Conservation (phyloP, 2,797 vertebrate species). For the Microctenopoma lineatum region DNA sequence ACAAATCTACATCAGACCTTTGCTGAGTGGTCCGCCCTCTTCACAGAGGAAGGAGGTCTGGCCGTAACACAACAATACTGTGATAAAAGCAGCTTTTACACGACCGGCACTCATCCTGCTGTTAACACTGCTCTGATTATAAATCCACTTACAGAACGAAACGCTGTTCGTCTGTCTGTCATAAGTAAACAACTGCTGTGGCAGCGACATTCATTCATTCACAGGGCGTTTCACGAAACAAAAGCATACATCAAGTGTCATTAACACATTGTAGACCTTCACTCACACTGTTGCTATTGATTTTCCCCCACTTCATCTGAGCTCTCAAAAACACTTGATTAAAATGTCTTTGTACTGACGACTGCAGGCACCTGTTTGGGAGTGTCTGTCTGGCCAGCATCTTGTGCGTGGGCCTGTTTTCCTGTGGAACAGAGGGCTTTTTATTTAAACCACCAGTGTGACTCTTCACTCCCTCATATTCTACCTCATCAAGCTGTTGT, state of each 20-base stretch:
- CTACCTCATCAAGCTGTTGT: slow-evolving; percentile 30
- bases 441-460: slow-evolving; percentile 37
- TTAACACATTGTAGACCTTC: slow-evolving; percentile 9
- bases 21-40: not conserved
- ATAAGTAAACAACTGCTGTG: slow-evolving; percentile 21
- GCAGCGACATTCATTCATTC: slow-evolving; percentile 24
- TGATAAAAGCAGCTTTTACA: slow-evolving; percentile 37
- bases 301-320: slow-evolving; percentile 1
- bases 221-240: slow-evolving; percentile 27
- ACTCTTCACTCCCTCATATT: slow-evolving; percentile 53
- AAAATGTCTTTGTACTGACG: slow-evolving; percentile 18
- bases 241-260: slow-evolving; percentile 17
- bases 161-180: slow-evolving; percentile 27
- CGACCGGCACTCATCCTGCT: slow-evolving; percentile 13
- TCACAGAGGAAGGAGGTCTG: slow-evolving; percentile 8
- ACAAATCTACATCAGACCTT: not conserved
- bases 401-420: slow-evolving; percentile 45
- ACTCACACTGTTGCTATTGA: not conserved
- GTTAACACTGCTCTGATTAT: slow-evolving; percentile 45
- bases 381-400: slow-evolving; percentile 43
- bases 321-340: not conserved
- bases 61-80: not conserved
- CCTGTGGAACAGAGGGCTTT: slow-evolving; percentile 30
- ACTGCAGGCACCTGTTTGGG: slow-evolving; percentile 55
- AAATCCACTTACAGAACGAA: slow-evolving; percentile 34